Conservation (phyloP, 2,113 vertebrate genomes). For the Campylomormyrus numenius region DNA sequence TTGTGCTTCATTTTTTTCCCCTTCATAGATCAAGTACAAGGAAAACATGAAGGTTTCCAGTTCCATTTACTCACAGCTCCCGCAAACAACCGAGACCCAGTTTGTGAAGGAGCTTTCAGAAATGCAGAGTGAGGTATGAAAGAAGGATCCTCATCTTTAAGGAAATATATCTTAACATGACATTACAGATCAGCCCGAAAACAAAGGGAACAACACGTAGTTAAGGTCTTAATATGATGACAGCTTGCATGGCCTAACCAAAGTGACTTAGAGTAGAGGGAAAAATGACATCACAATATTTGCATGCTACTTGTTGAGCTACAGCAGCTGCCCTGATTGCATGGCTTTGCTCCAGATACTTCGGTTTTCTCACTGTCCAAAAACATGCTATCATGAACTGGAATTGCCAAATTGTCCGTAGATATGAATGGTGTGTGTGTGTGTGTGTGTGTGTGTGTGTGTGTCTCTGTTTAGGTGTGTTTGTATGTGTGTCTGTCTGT, state of each 20-base stretch:
- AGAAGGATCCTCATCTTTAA: neutral
- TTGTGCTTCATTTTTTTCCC: neutral
- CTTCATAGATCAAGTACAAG: slow-evolving; percentile 13
- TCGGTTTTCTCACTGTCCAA: neutral
- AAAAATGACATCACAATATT: neutral
- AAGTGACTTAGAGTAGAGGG: too few relatives aligned
- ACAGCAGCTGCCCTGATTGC: neutral
- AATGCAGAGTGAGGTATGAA: slow-evolving; percentile 48
- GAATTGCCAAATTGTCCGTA: neutral
- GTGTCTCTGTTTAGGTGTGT: neutral
- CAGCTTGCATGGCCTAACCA: too few relatives aligned
- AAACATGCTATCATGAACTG: neutral
- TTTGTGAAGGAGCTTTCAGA: slow-evolving; percentile 27
- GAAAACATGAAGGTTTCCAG: neutral
- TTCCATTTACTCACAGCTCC: neutral
- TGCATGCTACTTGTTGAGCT: neutral
- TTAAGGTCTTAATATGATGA: too few relatives aligned
- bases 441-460: neutral
- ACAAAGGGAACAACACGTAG: too few relatives aligned
- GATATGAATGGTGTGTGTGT: neutral
- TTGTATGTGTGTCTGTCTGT: neutral
- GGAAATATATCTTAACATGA: neutral
- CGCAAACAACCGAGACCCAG: slow-evolving; percentile 18
- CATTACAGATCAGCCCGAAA: neutral
- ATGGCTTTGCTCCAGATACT: too few relatives aligned